A percentile compares a stretch with the other conserved stretches of the same genome.
phyloP scores from a whole-genome alignment of 1,140 invertebrate genomes.

The Nymphalis io region DNA sequence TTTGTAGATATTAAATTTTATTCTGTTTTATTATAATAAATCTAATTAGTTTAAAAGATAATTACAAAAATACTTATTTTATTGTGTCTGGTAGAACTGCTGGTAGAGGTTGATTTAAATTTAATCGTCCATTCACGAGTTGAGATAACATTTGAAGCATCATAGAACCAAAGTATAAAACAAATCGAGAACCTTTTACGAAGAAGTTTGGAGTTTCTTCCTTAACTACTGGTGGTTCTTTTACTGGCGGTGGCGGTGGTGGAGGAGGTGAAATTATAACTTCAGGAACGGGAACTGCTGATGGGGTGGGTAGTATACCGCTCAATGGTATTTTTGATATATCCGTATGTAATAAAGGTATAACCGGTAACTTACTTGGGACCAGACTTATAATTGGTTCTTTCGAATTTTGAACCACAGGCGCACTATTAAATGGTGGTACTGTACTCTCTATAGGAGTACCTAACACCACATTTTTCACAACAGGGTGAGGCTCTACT shows the following conservation, averaged over 20 bases:
- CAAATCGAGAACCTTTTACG: constrained; percentile 49
- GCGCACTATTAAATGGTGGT: constrained; percentile 15
- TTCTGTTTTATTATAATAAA: not conserved
- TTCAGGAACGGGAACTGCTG: constrained; percentile 16
- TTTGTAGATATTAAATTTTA: too few relatives aligned
- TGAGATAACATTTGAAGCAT: constrained; percentile 48
- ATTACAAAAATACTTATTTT: not conserved
- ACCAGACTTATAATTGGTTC: constrained; percentile 4
- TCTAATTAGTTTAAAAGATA: not conserved
- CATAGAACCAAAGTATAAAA: constrained; percentile 50
- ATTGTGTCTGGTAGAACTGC: constrained; percentile 19
- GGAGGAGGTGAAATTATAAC: constrained; percentile 15
- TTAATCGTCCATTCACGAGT: constrained; percentile 38
- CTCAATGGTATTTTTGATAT: constrained; percentile 32
- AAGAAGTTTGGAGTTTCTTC: constrained; percentile 44
- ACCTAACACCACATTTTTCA: constrained; percentile 21
- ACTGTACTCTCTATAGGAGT: constrained; percentile 32
- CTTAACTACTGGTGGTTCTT: constrained; percentile 32
- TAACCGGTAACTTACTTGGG: constrained; percentile 13
- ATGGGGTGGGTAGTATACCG: constrained; percentile 11
- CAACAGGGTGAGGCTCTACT: constrained; percentile 8
- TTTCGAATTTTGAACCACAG: constrained; percentile 22
- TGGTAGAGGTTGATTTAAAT: constrained; percentile 29
- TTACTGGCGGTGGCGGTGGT: constrained; percentile 12
- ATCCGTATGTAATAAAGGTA: constrained; percentile 29